phyloP scores from a whole-genome alignment of 2,797 vertebrate species.

The Lacerta agilis region DNA sequence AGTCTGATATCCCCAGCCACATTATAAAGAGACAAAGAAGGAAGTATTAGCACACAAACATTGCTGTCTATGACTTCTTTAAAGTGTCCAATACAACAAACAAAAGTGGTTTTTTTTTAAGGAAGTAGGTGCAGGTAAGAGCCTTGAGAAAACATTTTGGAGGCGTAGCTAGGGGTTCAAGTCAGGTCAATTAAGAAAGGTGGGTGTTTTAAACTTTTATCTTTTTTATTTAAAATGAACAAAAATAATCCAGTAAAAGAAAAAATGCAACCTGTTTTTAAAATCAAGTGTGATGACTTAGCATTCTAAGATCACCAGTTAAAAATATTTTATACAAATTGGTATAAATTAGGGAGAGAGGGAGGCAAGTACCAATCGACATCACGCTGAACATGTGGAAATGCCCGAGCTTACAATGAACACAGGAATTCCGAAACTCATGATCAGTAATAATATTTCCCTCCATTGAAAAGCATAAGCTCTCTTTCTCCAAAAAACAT shows the following conservation, averaged over 20 bases:
- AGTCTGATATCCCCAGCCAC: not conserved
- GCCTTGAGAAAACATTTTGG: not conserved
- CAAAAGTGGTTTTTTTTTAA: not conserved
- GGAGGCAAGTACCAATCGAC: not conserved
- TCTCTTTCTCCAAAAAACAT: no score
- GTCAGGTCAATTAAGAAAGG: not conserved
- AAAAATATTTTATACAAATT: not conserved
- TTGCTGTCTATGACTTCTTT: no score
- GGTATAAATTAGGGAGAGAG: not conserved
- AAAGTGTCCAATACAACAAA: not conserved
- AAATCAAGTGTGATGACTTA: not conserved
- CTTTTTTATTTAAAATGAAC: not conserved
- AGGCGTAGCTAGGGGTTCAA: not conserved
- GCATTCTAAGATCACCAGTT: not conserved
- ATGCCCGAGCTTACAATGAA: fast-evolving
- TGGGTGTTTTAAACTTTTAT: no score
- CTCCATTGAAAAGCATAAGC: not conserved
- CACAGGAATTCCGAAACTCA: not conserved
- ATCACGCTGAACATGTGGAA: not conserved
- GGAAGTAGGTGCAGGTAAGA: not conserved
- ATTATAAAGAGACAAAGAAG: not conserved
- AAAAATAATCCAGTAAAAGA: not conserved
- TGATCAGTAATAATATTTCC: not conserved
- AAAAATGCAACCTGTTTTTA: not conserved
- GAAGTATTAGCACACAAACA: not conserved